Evolutionary conservation across 2,113 vertebrate genomes (phyloP).

Genomic region (Mirza zaza): DNA sequence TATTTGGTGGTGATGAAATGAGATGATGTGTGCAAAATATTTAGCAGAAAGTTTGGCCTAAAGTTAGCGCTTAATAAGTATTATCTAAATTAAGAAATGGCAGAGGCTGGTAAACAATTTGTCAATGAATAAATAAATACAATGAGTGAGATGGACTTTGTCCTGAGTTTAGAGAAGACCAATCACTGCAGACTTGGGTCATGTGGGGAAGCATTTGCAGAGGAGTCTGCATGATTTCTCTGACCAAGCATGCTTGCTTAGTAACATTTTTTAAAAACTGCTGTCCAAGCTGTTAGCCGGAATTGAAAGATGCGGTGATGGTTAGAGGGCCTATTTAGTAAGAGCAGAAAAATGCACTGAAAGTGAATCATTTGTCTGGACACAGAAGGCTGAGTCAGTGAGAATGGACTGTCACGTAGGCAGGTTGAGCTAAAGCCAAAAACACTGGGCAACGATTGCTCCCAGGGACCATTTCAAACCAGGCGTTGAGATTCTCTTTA

Average conservation of each 20-base stretch:
- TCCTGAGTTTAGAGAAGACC: neutral
- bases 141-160: neutral
- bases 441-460: neutral
- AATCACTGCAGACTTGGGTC: neutral
- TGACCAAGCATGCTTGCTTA: neutral
- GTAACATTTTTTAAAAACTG: conserved; percentile 47
- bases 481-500: neutral
- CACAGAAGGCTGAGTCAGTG: conserved; percentile 70
- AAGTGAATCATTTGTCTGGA: conserved; percentile 68
- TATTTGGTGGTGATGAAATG: neutral
- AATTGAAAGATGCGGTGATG: conserved; percentile 68
- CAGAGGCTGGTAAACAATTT: neutral
- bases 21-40: neutral
- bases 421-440: conserved; percentile 45
- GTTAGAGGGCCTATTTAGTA: conserved; percentile 68
- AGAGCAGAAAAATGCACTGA: conserved; percentile 50
- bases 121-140: neutral
- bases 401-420: conserved; percentile 18
- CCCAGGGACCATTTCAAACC: neutral
- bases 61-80: neutral
- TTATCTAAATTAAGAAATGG: neutral
- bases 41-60: neutral
- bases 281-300: conserved; percentile 65
- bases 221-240: neutral
- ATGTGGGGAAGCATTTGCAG: neutral